phyloP scores from a whole-genome alignment of 2,113 vertebrate species.

The Nothocercus nigrocapillus region DNA sequence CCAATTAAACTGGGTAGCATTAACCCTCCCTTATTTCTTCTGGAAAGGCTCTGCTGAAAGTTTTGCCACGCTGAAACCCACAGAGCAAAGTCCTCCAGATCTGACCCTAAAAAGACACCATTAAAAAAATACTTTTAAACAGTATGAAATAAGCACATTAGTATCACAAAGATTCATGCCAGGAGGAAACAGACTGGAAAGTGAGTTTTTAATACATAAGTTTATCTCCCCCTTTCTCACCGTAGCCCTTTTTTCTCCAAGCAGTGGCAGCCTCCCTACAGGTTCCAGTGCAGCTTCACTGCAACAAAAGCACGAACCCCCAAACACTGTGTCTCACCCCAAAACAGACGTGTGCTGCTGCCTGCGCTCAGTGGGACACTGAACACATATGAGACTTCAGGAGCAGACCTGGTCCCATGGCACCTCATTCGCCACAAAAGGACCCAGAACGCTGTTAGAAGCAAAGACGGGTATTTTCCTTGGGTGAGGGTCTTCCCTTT shows the following conservation, averaged over 20 bases:
- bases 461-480: slow-evolving; percentile 7
- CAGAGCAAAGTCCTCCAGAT: slow-evolving; percentile 44
- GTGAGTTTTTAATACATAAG: slow-evolving; percentile 36
- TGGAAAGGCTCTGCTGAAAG: not conserved
- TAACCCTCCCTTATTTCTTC: not conserved
- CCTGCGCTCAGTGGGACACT: not conserved
- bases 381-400: not conserved
- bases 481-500: slow-evolving; percentile 34
- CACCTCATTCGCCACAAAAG: not conserved
- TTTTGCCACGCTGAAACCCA: slow-evolving; percentile 38
- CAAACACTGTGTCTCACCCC: not conserved
- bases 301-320: slow-evolving; percentile 37
- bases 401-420: not conserved
- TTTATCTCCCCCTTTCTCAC: slow-evolving; percentile 35
- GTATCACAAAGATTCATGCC: slow-evolving; percentile 38
- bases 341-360: not conserved
- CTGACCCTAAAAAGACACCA: slow-evolving; percentile 49
- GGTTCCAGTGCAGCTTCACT: slow-evolving; percentile 33
- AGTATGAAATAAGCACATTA: slow-evolving; percentile 32
- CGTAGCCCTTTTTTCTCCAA: slow-evolving; percentile 24
- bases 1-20: slow-evolving; percentile 25
- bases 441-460: not conserved
- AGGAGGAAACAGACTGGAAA: slow-evolving; percentile 23
- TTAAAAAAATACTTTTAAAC: slow-evolving; percentile 40
- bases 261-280: slow-evolving; percentile 16